Evolutionary conservation across 2,888 invertebrate genomes (phyloP).

Genomic region (Nomada ruficornis): DNA sequence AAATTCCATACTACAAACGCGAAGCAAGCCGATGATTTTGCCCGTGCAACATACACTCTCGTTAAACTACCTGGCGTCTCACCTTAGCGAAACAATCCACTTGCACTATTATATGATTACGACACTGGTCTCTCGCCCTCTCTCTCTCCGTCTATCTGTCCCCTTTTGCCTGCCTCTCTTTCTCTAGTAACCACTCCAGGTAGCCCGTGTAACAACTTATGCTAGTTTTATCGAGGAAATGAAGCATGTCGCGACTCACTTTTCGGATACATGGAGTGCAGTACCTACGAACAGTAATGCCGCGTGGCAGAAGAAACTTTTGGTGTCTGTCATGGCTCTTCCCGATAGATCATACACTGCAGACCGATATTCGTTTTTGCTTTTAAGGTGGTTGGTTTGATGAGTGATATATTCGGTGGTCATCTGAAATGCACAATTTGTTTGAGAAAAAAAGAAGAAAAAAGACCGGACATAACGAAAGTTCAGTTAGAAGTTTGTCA

Average conservation of each 20-base stretch:
- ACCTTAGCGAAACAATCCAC: slow-evolving; percentile 38
- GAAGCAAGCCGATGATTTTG: neutral
- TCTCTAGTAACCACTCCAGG: slow-evolving; percentile 15
- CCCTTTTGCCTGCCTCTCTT: too few species aligned
- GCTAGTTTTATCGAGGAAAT: slow-evolving; percentile 55
- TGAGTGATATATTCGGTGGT: too few species aligned
- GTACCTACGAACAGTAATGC: neutral
- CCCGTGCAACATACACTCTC: neutral
- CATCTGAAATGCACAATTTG: too few species aligned
- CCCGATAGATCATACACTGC: neutral
- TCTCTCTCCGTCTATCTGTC: neutral
- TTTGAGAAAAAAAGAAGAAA: too few species aligned
- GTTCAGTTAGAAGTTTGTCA: too few species aligned
- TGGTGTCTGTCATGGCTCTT: neutral
- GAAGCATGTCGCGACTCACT: slow-evolving; percentile 52
- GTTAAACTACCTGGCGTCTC: slow-evolving; percentile 2
- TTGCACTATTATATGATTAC: slow-evolving; percentile 36
- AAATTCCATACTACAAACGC: neutral
- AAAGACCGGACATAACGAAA: too few species aligned
- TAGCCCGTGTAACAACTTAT: slow-evolving; percentile 51
- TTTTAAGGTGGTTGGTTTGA: too few species aligned
- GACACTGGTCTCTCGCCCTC: slow-evolving; percentile 23
- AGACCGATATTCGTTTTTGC: too few species aligned
- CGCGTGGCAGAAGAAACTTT: slow-evolving; percentile 43
- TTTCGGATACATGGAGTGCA: slow-evolving; percentile 53